phyloP scores from a whole-genome alignment of 2,797 vertebrate genomes.

The Adrianichthys oophorus region DNA sequence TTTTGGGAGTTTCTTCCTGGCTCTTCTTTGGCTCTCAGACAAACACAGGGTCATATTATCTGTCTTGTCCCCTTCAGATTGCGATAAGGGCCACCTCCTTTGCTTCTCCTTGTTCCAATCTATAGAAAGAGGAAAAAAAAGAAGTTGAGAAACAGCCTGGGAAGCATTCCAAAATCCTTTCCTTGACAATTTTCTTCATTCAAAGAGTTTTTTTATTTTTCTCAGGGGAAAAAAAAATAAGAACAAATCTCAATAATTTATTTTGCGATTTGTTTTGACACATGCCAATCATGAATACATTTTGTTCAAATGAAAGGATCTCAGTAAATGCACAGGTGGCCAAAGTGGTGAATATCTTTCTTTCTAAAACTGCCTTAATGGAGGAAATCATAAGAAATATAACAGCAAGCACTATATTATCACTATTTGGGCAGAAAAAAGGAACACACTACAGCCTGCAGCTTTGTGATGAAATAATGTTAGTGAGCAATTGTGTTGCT shows the following conservation, averaged over 20 bases:
- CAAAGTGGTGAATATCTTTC: constrained; percentile 22
- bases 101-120: constrained; percentile 60
- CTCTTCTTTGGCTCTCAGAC: constrained; percentile 58
- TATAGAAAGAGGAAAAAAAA: constrained; percentile 61
- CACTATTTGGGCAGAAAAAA: too few species aligned
- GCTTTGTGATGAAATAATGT: too few species aligned
- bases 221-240: constrained; percentile 8
- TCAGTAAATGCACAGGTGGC: constrained; percentile 11
- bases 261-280: constrained; percentile 31
- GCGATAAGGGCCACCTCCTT: constrained; percentile 58
- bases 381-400: background rate
- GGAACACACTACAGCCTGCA: too few species aligned
- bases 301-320: constrained; percentile 30
- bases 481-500: too few species aligned
- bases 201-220: constrained; percentile 20
- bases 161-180: constrained; percentile 22
- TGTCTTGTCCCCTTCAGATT: constrained; percentile 57
- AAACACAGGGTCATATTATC: constrained; percentile 61
- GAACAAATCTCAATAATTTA: constrained; percentile 22
- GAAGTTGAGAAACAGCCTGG: constrained; percentile 40
- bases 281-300: constrained; percentile 31
- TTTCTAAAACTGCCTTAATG: constrained; percentile 34
- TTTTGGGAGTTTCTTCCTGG: constrained; percentile 51
- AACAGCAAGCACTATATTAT: background rate
- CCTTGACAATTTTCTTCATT: constrained; percentile 31